Evolutionary conservation across 2,888 invertebrate genomes (phyloP).

Genomic region (Clistopyga incitator): DNA sequence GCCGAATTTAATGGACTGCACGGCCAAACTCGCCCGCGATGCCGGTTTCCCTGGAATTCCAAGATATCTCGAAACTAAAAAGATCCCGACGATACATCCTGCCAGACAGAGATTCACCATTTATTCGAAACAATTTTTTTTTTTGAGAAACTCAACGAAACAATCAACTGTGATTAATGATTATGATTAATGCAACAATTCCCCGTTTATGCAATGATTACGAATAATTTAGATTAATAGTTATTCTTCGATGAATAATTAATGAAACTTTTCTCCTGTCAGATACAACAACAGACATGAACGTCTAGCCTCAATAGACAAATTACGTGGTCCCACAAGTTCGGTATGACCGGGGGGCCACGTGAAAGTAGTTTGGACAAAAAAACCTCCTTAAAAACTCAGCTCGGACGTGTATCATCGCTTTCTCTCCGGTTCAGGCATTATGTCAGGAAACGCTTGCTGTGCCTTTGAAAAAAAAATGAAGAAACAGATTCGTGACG

Average conservation of each 20-base stretch:
- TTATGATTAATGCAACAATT: no score
- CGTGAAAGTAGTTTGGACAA: slow-evolving; percentile 38
- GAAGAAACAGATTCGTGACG: not conserved
- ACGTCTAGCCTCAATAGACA: not conserved
- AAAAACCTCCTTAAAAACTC: slow-evolving; percentile 32
- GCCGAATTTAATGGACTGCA: slow-evolving; percentile 7
- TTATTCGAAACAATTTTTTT: no score
- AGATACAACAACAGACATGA: not conserved
- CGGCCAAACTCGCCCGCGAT: not conserved
- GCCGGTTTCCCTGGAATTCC: not conserved
- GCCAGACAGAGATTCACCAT: no score
- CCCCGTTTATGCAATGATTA: no score
- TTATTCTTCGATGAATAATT: no score
- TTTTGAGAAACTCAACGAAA: no score
- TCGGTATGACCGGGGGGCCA: not conserved
- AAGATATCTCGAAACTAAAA: not conserved
- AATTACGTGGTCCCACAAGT: slow-evolving; percentile 12
- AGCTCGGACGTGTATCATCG: slow-evolving; percentile 38
- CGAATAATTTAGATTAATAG: no score
- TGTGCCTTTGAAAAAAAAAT: slow-evolving; percentile 18
- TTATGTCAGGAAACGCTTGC: not conserved
- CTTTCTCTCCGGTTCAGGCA: slow-evolving; percentile 56
- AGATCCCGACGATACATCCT: not conserved
- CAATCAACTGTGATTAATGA: no score
- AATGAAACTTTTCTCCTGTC: no score